phyloP scores from a whole-genome alignment of 2,888 invertebrate species.

The Lepidochitona cinerea region DNA sequence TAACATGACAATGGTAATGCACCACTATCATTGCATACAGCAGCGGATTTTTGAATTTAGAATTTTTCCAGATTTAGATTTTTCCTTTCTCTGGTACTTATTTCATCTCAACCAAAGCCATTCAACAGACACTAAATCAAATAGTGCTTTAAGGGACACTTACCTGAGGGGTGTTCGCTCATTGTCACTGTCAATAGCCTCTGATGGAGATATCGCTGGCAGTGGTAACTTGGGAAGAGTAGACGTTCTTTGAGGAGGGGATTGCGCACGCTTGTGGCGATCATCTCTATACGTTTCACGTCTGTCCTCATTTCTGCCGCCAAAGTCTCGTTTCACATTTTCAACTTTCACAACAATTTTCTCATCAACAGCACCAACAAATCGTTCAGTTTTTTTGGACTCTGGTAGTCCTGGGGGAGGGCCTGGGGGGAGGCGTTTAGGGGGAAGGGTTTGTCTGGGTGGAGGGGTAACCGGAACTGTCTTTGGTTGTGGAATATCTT shows the following conservation, averaged over 20 bases:
- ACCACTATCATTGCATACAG: no score
- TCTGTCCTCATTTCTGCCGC: not conserved
- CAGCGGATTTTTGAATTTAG: no score
- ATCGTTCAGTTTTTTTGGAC: not conserved
- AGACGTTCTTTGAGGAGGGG: not conserved
- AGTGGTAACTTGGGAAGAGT: constrained; percentile 76
- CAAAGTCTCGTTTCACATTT: constrained; percentile 30
- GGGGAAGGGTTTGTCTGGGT: not conserved
- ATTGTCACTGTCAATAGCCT: constrained; percentile 33
- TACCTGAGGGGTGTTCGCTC: constrained; percentile 49
- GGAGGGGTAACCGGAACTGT: not conserved
- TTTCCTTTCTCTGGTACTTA: no score
- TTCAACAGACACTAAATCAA: no score
- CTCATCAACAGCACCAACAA: constrained; percentile 29
- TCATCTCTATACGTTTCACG: not conserved
- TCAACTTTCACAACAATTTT: constrained; percentile 54
- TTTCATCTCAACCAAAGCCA: no score
- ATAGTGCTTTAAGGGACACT: no score
- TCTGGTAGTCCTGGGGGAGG: not conserved
- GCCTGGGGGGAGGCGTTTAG: not conserved
- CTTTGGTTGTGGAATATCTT: not conserved
- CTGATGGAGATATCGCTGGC: constrained; percentile 85
- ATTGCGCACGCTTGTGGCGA: constrained; percentile 5
- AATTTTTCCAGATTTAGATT: no score
- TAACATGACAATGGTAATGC: no score